Evolutionary conservation across 2,113 vertebrate species (phyloP).

Genomic region (Gallinago media): DNA sequence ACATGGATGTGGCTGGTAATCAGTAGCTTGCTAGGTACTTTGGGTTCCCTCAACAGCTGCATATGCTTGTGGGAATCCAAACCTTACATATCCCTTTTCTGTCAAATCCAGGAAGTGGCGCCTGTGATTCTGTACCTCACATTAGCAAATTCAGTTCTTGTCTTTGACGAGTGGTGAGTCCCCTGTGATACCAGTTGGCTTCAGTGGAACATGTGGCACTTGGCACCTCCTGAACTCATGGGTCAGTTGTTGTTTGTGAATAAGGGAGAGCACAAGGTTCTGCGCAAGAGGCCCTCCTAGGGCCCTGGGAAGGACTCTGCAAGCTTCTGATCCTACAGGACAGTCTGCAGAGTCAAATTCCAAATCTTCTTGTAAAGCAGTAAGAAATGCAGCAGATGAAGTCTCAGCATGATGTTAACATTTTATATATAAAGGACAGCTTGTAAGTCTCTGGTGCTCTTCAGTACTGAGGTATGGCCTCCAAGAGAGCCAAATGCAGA

Average conservation of each 20-base stretch:
- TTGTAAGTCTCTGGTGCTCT: background rate
- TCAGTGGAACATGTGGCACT: background rate
- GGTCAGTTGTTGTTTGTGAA: fast-evolving
- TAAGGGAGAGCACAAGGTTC: fast-evolving
- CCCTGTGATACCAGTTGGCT: background rate
- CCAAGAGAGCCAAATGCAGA: background rate
- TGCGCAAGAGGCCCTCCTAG: background rate
- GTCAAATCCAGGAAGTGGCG: fast-evolving
- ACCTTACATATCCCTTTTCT: background rate
- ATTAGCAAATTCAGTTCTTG: background rate
- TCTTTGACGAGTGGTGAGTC: background rate
- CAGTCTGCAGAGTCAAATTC: background rate
- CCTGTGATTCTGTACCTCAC: background rate
- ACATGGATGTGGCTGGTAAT: background rate
- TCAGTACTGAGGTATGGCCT: background rate
- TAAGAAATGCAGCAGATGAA: background rate
- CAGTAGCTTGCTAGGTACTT: slow-evolving; percentile 3
- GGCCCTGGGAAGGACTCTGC: background rate
- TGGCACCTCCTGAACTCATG: background rate
- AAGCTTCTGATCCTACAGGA: background rate
- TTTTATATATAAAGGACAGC: background rate
- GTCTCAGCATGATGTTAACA: background rate
- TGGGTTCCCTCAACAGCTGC: background rate
- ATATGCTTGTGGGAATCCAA: background rate
- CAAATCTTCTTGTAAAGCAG: background rate